phyloP scores from a whole-genome alignment of 2,888 invertebrate species.

The Drosophila tanythrix region DNA sequence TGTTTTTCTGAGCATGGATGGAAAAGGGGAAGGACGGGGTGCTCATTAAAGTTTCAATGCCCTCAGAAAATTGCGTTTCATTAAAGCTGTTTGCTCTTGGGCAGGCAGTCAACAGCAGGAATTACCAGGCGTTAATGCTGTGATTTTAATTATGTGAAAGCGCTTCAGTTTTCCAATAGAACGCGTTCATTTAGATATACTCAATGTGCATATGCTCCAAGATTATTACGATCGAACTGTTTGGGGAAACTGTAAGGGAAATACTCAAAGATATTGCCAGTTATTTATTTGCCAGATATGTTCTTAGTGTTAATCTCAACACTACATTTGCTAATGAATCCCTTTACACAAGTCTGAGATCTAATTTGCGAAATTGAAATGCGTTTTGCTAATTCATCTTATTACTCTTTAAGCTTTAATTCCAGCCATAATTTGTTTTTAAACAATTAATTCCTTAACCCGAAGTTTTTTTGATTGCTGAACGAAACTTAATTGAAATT shows the following conservation, averaged over 20 bases:
- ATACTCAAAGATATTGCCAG: neutral
- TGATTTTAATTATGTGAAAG: conserved; percentile 28
- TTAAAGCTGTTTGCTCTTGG: conserved; percentile 41
- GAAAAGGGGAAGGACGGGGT: neutral
- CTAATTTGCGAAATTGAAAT: neutral
- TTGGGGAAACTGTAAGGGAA: neutral
- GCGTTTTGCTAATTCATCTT: neutral
- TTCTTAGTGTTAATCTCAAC: neutral
- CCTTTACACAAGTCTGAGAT: neutral
- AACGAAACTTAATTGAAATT: conserved; percentile 18
- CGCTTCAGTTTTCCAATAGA: conserved; percentile 5
- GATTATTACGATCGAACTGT: neutral
- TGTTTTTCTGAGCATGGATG: conserved; percentile 19
- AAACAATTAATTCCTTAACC: neutral
- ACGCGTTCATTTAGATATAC: neutral
- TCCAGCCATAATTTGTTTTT: neutral
- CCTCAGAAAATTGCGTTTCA: conserved; percentile 38
- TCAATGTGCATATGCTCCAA: neutral
- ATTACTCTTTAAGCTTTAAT: neutral
- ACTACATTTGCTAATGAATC: neutral
- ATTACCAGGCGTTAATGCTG: conserved; percentile 22
- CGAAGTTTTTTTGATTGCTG: neutral
- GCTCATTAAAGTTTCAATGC: conserved; percentile 66
- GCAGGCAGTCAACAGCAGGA: conserved; percentile 6
- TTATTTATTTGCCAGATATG: neutral